phyloP scores from a whole-genome alignment of 2,113 vertebrate genomes.

The Dicerorhinus sumatrensis region DNA sequence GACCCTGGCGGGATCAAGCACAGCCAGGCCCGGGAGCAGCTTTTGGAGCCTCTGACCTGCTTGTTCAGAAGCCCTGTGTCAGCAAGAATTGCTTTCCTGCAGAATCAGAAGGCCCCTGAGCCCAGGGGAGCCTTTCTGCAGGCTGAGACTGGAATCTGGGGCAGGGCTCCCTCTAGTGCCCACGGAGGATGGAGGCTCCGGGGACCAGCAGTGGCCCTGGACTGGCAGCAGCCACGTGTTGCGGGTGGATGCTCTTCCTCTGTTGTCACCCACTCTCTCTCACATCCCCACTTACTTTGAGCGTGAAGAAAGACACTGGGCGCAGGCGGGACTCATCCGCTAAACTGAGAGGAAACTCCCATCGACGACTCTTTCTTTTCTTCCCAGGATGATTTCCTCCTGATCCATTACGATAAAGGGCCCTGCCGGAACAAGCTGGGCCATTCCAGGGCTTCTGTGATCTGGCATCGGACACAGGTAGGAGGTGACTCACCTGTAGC shows the following conservation, averaged over 20 bases:
- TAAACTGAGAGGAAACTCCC: accelerated
- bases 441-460: constrained; percentile 98
- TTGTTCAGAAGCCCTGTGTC: no score
- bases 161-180: not conserved
- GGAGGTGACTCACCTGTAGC: not conserved
- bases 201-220: accelerated
- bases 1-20: accelerated
- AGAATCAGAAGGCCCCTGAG: not conserved
- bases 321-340: accelerated
- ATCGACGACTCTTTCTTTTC: constrained; percentile 22
- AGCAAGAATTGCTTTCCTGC: accelerated
- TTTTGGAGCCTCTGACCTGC: not conserved
- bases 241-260: accelerated
- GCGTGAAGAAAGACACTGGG: accelerated
- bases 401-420: constrained; percentile 99
- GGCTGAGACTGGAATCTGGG: not conserved
- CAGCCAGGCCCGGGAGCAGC: not conserved
- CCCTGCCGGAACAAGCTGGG: constrained; percentile 99
- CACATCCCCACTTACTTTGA: accelerated
- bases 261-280: accelerated
- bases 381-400: constrained; percentile 96
- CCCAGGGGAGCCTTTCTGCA: not conserved
- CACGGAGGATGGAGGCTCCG: accelerated
- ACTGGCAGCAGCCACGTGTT: accelerated
- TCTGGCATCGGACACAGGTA: constrained; percentile 99